These are phyloP conservation scores for Regulus satrapa DNA, from an alignment of 2,113 vertebrate species.

Conservation along the genomic window DNA sequence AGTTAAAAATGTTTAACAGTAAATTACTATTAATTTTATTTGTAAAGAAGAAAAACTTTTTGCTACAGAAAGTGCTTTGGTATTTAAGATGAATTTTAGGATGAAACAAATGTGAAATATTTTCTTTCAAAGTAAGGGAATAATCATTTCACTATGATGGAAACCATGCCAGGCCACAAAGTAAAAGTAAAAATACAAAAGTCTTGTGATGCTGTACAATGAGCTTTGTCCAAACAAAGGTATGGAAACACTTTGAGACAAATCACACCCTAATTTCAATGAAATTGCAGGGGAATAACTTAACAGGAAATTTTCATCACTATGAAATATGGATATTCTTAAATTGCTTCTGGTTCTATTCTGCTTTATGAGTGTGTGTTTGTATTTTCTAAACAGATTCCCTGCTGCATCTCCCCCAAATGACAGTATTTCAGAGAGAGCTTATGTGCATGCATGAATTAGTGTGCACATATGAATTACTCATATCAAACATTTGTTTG, in stretches of 20 bases:
- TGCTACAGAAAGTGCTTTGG: background rate
- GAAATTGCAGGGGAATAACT: background rate
- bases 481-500: background rate
- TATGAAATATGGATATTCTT: background rate
- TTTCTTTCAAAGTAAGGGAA: background rate
- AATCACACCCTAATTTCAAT: background rate
- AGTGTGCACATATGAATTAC: background rate
- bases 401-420: background rate
- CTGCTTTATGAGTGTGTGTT: background rate
- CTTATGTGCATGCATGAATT: background rate
- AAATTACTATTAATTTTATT: background rate
- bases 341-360: background rate
- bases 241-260: background rate
- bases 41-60: background rate
- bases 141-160: background rate
- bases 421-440: background rate
- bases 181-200: background rate
- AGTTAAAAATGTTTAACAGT: background rate
- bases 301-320: background rate
- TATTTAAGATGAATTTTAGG: background rate
- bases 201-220: background rate
- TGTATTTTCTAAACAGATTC: background rate
- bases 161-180: background rate
- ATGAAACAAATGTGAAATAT: background rate
- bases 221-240: background rate